Conservation (phyloP, 1,140 invertebrate genomes). For the Pogonognathellus flavescens region DNA sequence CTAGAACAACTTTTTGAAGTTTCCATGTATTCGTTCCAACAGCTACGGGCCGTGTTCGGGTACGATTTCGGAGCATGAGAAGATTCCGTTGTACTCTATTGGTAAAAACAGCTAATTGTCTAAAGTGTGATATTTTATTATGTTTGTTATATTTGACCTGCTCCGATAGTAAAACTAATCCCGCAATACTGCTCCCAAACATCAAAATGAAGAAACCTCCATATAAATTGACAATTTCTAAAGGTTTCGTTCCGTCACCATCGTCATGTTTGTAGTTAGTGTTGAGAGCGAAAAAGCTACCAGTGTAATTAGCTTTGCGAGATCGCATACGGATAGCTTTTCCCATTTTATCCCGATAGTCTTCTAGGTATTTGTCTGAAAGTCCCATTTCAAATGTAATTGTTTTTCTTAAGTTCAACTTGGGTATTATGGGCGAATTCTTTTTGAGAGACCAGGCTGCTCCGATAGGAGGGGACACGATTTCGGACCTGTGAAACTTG, state of each 20-base stretch:
- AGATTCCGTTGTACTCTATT: no score
- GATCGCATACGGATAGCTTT: conserved; percentile 34
- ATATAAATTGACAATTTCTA: conserved; percentile 59
- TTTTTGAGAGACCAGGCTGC: conserved; percentile 63
- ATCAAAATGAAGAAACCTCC: conserved; percentile 60
- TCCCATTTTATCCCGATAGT: conserved; percentile 58
- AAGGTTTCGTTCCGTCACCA: conserved; percentile 51
- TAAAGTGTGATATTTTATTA: not conserved
- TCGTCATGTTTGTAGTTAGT: conserved; percentile 54
- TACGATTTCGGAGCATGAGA: no score
- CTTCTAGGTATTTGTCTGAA: conserved; percentile 61
- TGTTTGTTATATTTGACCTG: not conserved
- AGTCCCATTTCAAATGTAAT: conserved; percentile 64
- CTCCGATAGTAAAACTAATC: not conserved
- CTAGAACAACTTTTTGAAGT: no score
- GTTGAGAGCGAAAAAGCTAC: conserved; percentile 58
- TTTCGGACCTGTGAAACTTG: conserved; percentile 62
- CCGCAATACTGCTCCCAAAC: conserved; percentile 45
- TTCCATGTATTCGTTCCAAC: no score
- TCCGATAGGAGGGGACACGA: conserved; percentile 63
- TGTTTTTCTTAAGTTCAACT: conserved; percentile 52
- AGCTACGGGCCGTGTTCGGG: no score
- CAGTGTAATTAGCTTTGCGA: conserved; percentile 53
- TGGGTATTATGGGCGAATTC: conserved; percentile 58
- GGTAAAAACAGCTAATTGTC: not conserved